A percentile compares a stretch with the other conserved stretches of the same genome.
phyloP scores from a whole-genome alignment of 1,140 invertebrate genomes.

The Stegodyphus dumicola region DNA sequence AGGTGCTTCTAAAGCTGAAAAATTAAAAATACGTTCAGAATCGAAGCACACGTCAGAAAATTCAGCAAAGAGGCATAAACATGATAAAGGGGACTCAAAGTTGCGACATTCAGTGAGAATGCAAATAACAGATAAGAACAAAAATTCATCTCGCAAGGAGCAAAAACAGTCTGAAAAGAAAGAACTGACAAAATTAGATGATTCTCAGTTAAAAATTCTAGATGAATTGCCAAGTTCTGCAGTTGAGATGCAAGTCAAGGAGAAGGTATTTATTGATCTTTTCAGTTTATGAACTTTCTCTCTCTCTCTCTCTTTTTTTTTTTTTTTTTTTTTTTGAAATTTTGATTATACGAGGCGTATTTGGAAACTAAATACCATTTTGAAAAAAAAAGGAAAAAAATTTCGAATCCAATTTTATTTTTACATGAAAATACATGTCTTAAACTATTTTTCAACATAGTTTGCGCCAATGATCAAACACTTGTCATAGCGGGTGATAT shows the following conservation, averaged over 20 bases:
- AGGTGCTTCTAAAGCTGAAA: slow-evolving; percentile 12
- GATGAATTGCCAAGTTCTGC: slow-evolving; percentile 92
- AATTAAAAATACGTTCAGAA: slow-evolving; percentile 9
- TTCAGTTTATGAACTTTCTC: neutral
- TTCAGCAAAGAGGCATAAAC: slow-evolving; percentile 38
- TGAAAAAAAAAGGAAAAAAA: too few relatives aligned
- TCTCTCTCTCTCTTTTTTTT: too few relatives aligned
- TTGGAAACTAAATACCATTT: too few relatives aligned
- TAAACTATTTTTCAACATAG: too few relatives aligned
- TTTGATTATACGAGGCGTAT: too few relatives aligned
- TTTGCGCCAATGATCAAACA: too few relatives aligned
- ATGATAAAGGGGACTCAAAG: slow-evolving; percentile 41
- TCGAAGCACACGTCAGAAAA: neutral
- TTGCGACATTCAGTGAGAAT: slow-evolving; percentile 32
- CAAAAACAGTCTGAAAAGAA: slow-evolving; percentile 18
- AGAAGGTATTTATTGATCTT: slow-evolving; percentile 77
- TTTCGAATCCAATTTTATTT: too few relatives aligned
- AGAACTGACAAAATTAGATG: slow-evolving; percentile 7
- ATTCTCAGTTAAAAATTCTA: slow-evolving; percentile 62
- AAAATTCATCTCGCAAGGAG: slow-evolving; percentile 38
- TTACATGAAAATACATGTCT: too few relatives aligned
- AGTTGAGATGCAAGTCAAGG: slow-evolving; percentile 94
- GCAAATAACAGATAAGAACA: slow-evolving; percentile 45
- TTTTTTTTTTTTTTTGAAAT: too few relatives aligned
- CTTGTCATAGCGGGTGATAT: too few relatives aligned